Evolutionary conservation across 2,113 vertebrate genomes (phyloP), one percentile per base, ranked within the genome.

Genomic region (Pavo muticus): DNA sequence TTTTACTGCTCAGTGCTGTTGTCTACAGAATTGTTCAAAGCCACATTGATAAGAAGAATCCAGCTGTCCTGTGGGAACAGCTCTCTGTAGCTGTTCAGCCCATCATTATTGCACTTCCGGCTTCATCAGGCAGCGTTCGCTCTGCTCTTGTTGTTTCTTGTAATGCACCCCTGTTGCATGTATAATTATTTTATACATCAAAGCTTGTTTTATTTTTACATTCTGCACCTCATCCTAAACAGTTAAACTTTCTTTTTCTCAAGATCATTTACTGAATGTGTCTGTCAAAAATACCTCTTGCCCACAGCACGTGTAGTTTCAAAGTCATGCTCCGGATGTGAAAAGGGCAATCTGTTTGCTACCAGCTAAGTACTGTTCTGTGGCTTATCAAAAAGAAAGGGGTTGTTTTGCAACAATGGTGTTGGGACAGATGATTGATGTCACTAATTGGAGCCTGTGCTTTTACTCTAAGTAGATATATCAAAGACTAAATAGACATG

Each of bases 391-490:
- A 12, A 89, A 76, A 9, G 2, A 15, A 77, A 25, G 67, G 39
- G 1, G 23, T 35, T 27, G 12, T 2, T 76, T 74, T 32, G 67
- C 52, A 35, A 15, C 40, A 21, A 23, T 10, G 5, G 21, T 25
- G 40, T 10, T 10, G 54, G 84, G 44, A 4, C 2, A 7, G 75
- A 27, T 50, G 78, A 83, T 50, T 67, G 71, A 85, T 91, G 84
- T 60, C 64, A 19, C 84, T 86, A 63, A 87, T 50, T 93, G 82
- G 42, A 90, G 75, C 40, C 39, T 30, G 74, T 91, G 76, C 69
- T 91, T 61, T 69, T 72, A 70, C 68, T 57, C 63, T 32, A 0
- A 44, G 65, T 12, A 87, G 91, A 10, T 52, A 17, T 69, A 92
- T 52, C 76, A 75, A 78, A 81, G 80, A 32, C 80, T 82, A 44